phyloP scores from a whole-genome alignment of 2,113 vertebrate genomes.

The Charina bottae region DNA sequence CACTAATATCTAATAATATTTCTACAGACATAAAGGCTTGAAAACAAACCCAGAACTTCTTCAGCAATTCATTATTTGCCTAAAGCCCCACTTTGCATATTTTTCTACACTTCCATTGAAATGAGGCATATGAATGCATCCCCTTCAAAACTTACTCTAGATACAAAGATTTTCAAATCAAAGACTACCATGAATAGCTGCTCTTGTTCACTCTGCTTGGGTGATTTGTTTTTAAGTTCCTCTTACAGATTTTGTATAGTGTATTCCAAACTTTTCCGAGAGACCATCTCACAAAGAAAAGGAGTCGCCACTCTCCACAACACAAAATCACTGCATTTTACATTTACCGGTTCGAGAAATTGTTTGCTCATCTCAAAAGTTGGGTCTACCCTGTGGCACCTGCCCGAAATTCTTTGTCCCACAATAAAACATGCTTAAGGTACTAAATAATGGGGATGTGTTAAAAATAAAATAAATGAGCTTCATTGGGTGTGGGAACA shows the following conservation, averaged over 20 bases:
- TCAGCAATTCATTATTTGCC: neutral
- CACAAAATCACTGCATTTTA: neutral
- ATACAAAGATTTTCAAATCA: neutral
- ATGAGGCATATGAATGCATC: neutral
- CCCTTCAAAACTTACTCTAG: neutral
- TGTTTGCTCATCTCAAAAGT: neutral
- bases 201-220: neutral
- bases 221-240: neutral
- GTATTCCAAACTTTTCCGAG: neutral
- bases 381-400: neutral
- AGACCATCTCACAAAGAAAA: neutral
- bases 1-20: neutral
- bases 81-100: neutral
- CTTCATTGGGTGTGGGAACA: neutral
- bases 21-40: neutral
- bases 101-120: neutral
- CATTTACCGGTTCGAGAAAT: neutral
- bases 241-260: neutral
- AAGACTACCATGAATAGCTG: neutral
- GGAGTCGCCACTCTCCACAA: neutral
- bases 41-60: neutral
- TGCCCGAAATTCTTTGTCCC: neutral
- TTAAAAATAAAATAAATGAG: neutral
- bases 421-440: neutral
- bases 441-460: neutral